Conservation (phyloP, 1,140 invertebrate species). For the Neodiprion lecontei region DNA sequence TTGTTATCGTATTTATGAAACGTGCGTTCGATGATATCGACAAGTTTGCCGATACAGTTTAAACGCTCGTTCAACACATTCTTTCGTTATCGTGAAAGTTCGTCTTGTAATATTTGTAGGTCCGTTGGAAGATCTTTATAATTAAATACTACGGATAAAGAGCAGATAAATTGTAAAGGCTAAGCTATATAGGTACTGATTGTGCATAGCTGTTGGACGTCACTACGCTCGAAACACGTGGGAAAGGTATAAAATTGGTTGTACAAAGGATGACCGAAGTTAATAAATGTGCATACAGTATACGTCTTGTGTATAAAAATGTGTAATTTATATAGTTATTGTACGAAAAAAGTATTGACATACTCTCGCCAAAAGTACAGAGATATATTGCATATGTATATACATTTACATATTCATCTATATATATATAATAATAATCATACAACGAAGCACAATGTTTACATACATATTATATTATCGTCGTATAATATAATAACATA, state of each 20-base stretch:
- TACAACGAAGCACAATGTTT: not conserved
- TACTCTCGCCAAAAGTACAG: no score
- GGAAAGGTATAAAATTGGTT: conserved; percentile 43
- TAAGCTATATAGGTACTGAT: conserved; percentile 3
- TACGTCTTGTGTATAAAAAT: conserved; percentile 8
- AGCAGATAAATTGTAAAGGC: not conserved
- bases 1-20: conserved; percentile 21
- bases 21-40: conserved; percentile 20
- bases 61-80: not conserved
- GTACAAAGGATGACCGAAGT: conserved; percentile 6
- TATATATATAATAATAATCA: not conserved
- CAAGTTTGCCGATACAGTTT: conserved; percentile 14
- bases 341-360: no score
- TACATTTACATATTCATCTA: not conserved
- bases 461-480: no score
- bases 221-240: conserved; percentile 38
- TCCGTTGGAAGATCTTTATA: not conserved
- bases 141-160: no score
- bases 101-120: conserved; percentile 23
- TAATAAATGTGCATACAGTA: conserved; percentile 10
- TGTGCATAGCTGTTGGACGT: conserved; percentile 25
- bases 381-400: not conserved
- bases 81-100: not conserved
- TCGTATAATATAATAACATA: no score
- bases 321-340: no score